Evolutionary conservation across 2,113 vertebrate species (phyloP).

Genomic region (Crotophaga sulcirostris): DNA sequence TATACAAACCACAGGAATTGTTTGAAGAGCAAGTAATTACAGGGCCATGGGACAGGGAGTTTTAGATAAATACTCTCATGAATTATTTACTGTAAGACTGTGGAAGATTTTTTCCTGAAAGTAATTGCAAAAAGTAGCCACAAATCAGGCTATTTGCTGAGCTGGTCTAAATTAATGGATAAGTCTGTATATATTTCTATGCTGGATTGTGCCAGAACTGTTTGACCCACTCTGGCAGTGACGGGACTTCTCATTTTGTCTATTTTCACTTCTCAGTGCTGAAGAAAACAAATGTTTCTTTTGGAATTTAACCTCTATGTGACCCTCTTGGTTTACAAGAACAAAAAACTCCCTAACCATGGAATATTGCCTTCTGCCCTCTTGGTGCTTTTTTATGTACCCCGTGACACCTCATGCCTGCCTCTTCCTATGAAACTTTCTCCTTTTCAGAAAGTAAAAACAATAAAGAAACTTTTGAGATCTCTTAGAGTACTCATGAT

Average conservation of each 20-base stretch:
- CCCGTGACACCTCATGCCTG: neutral
- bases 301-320: neutral
- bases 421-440: neutral
- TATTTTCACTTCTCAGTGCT: neutral
- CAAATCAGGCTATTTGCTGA: neutral
- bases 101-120: neutral
- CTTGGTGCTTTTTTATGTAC: neutral
- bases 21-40: conserved; percentile 34
- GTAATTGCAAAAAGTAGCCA: neutral
- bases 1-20: conserved; percentile 12
- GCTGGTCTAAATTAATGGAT: neutral
- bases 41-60: neutral
- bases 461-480: neutral
- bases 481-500: neutral
- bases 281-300: neutral
- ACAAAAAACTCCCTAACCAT: neutral
- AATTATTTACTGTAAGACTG: conserved; percentile 13
- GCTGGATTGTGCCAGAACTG: neutral
- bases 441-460: neutral
- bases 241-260: neutral
- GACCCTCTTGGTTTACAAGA: neutral
- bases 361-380: neutral
- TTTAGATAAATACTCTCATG: conserved; percentile 21
- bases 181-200: neutral
- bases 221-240: neutral